Base-by-base conservation (phyloP, 2,888 invertebrate species). In the Rotaria magnacalcarata region DNA sequence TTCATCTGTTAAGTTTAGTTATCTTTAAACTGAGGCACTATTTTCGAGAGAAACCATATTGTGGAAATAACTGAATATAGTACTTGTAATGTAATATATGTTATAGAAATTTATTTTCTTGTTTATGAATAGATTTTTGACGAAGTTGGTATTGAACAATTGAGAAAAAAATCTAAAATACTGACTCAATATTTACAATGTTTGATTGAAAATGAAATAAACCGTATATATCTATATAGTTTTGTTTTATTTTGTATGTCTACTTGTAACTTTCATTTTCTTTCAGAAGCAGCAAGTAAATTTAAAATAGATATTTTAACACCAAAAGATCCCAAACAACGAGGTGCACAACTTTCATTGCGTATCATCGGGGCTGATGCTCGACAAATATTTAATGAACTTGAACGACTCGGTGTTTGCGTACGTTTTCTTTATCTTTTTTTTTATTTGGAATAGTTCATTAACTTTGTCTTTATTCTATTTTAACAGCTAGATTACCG, bases 111-210 rank as follows among this genome's bases (percentile, higher is more conserved):
- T 74, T n/a, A 50, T 86, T 84, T 52, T 11, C 2, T 58, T 34
- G 24, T 84, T 84, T 50, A 54, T 50, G 21, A 74, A 19, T 88
- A 93, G 92, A 90, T 92, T 14, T 92, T 92, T 88, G 90, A 91
- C 43, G 90, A 92, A 27, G 43, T 80, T 41, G 87, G 87, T 2
- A 90, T 93, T 89, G 89, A 90, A 27, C 90, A 91, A 60, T 88
- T 92, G 19, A 88, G 90, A 4, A 88, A 87, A 50, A 92, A 93
- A 88, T 93, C 93, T 41, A 89, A 89, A 85, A 89, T 92, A 54
- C 89, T 93, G 84, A 93, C 93, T 4, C 93, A 92, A 1, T 93
- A 93, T 88, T 88, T 93, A 85, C 93, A 93, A 89, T 89, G 89
- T 80, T 89, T 92, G 85, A 88, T 92, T 47, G 88, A 89, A 56